Base-by-base conservation (phyloP, 2,113 vertebrate genomes). In the Saccopteryx bilineata region DNA sequence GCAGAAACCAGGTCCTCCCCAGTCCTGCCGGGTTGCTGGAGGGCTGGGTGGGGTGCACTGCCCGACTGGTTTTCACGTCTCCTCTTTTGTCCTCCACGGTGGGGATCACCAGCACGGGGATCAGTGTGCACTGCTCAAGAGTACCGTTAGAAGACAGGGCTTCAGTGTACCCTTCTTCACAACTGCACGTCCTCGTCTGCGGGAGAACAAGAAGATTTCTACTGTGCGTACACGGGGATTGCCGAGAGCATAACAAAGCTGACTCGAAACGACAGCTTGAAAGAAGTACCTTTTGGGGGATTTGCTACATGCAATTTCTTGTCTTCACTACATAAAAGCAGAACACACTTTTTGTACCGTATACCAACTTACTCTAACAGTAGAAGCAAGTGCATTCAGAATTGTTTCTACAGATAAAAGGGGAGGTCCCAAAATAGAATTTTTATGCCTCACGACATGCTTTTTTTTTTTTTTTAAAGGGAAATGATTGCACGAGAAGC, bases 1-100 rank as follows among this genome's bases (percentile, higher is more conserved):
- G 99, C 75, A 99, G 99, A 99, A 99, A 99, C 99, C 99, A 99
- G 91, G 99, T 99, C 91, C 99, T 99, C 26, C 99, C 99, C 93
- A 99, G 98, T 93, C 99, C 99, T 9, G 99, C 98, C 97, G 98
- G 99, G 88, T 98, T 98, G 92, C 98, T 98, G 96, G 98, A 98
- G 85, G 99, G 98, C 80, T 98, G 98, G 28, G 99, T 99, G 65
- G 99, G 99, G 96, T 99, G 99, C 33, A 99, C 97, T 87, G 99
- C 99, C 87, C 99, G 99, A 90, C 99, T 99, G 94, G 99, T 99
- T 99, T 99, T 99, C 97, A 99, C 99, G 28, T 99, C 99, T n/a
- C 98, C 99, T 84, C 99, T 99, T 97, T 99, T 99, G 98, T 99
- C 99, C 86, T 99, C 99, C 23, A 98, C 98, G 0, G 99, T 99